Evolutionary conservation across 2,888 invertebrate genomes (phyloP), one percentile per base, ranked within the genome.

Genomic region (Hyppa rectilinea): DNA sequence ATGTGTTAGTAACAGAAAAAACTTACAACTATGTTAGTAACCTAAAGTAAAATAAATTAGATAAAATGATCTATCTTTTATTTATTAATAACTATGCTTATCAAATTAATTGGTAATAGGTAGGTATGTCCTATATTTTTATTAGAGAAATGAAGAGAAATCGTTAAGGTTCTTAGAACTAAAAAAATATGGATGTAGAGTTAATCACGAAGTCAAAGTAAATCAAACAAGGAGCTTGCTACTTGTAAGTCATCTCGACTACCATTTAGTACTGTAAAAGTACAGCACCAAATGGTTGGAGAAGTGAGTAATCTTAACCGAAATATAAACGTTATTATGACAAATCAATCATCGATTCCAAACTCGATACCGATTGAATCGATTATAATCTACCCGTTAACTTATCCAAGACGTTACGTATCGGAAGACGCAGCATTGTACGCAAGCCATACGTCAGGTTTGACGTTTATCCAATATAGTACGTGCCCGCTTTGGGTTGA

Each of bases 391-490:
- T 61, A 69, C 70, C 65, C 66, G 67, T n/a, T 81, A 61, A 73
- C 83, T 86, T 87, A 80, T 45, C 65, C 82, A 81, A 71, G 63
- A 55, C 61, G 61, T 78, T 71, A 65, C 72, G 47, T 81, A 83
- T 81, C 83, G 80, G 84, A 87, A 90, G 91, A 90, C 86, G 80
- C 81, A 85, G 85, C 84, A 79, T 80, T 84, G 84, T 87, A 89
- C 88, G 89, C 90, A 90, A 81, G 85, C 88, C 87, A 92, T 94
- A 92, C 88, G 94, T 94, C 94, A 95, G 89, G 84, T 92, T 92
- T 94, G 94, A 94, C 94, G 91, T 91, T 92, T 92, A 94, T 93
- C 94, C 94, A 95, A 94, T 95, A 94, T 90, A 93, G 86, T 92
- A 94, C 94, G 94, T 94, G 94, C 92, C 83, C 87, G 84, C 83